Conservation (phyloP, 35 echinoderm and acorn worm genomes). For the Apostichopus californicus region DNA sequence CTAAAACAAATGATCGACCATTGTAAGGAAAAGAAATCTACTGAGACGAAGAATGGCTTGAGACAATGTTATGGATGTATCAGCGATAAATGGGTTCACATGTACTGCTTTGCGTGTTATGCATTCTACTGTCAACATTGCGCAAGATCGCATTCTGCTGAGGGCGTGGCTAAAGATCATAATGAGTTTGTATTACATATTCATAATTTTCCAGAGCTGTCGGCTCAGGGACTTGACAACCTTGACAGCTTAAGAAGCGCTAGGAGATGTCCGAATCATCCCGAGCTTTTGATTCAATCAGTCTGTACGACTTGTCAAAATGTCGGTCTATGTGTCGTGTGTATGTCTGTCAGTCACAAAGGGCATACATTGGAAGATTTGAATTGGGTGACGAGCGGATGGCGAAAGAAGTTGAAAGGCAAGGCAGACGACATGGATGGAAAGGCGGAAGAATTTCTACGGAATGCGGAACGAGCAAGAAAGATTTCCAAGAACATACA, state of each 20-base stretch:
- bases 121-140: constrained; percentile 29
- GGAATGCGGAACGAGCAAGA: not conserved
- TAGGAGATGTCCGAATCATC: not conserved
- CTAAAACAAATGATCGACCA: constrained; percentile 8
- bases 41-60: not conserved
- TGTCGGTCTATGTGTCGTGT: not conserved
- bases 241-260: not conserved
- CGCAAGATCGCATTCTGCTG: not conserved
- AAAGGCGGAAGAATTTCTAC: not conserved
- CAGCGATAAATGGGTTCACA: not conserved
- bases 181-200: not conserved
- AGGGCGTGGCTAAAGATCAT: constrained; percentile 15
- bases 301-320: not conserved
- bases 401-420: not conserved
- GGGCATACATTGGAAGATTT: not conserved
- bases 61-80: not conserved
- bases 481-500: not conserved
- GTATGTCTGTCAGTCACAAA: not conserved
- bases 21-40: not conserved
- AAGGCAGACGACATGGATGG: not conserved
- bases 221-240: not conserved
- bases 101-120: constrained; percentile 30
- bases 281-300: not conserved
- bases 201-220: not conserved
- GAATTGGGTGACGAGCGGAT: not conserved